A percentile compares a stretch with the other conserved stretches of the same genome.
phyloP scores from a whole-genome alignment of 2,113 vertebrate genomes.

The Riparia riparia region DNA sequence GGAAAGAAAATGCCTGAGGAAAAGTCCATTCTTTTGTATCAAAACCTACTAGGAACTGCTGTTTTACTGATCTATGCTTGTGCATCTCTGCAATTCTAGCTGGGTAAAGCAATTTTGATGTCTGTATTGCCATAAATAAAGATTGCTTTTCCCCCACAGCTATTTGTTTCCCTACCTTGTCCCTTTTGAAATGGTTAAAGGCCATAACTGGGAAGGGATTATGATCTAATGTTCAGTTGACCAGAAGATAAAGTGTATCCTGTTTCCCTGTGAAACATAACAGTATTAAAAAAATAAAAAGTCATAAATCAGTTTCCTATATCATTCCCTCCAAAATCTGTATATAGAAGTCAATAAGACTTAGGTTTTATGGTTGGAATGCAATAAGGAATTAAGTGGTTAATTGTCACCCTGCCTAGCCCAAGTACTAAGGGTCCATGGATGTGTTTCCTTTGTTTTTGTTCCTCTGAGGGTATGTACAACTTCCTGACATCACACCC shows the following conservation, averaged over 20 bases:
- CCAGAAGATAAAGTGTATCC: not conserved
- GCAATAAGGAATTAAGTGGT: not conserved
- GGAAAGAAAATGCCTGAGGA: slow-evolving; percentile 46
- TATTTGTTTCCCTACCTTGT: slow-evolving; percentile 13
- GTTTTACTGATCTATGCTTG: slow-evolving; percentile 44
- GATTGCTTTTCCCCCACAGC: not conserved
- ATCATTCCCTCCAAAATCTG: not conserved
- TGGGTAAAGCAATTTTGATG: slow-evolving; percentile 42
- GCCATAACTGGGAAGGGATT: not conserved
- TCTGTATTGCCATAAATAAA: slow-evolving; percentile 51
- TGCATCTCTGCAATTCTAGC: slow-evolving; percentile 23
- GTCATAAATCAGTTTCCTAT: not conserved
- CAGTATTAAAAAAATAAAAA: not conserved
- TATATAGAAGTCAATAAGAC: not conserved
- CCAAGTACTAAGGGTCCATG: not conserved
- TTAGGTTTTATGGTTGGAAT: not conserved
- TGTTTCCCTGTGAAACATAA: not conserved
- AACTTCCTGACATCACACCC: not conserved
- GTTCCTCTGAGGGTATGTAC: accelerated
- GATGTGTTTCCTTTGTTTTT: accelerated
- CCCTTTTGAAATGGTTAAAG: slow-evolving; percentile 5
- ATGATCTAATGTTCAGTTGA: slow-evolving; percentile 15
- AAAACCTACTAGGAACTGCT: slow-evolving; percentile 30
- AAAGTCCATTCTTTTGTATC: slow-evolving; percentile 48
- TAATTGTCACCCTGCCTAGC: not conserved